Percentiles rank a stretch among this genome's conserved stretches.
These are phyloP conservation scores for Habropoda laboriosa DNA, from an alignment of 1,140 invertebrate species.

Conservation along the genomic window DNA sequence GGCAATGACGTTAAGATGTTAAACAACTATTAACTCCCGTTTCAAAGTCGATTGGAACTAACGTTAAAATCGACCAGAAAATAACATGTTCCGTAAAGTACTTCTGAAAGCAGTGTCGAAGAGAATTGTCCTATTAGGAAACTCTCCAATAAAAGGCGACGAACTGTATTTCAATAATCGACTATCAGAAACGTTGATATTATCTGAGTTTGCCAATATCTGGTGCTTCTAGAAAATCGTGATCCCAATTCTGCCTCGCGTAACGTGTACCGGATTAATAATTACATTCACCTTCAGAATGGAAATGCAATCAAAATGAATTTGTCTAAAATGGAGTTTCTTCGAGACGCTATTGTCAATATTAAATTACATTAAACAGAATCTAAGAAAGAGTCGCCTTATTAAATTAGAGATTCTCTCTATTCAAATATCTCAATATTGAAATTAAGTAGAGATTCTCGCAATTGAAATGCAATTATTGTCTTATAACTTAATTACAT, in stretches of 20 bases:
- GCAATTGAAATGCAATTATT: no score
- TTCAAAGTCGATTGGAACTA: not conserved
- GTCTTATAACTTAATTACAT: no score
- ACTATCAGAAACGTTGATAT: conserved; percentile 5
- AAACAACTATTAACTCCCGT: not conserved
- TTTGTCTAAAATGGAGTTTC: not conserved
- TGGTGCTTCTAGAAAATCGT: not conserved
- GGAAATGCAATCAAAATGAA: not conserved
- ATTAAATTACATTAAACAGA: no score
- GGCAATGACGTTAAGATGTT: conserved; percentile 5
- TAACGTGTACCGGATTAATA: not conserved
- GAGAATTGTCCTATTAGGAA: conserved; percentile 24
- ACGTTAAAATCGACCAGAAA: conserved; percentile 26
- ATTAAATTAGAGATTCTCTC: no score
- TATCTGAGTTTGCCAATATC: not conserved
- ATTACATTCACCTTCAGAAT: not conserved
- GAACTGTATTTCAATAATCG: conserved; percentile 30
- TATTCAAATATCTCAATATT: no score
- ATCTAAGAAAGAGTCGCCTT: no score
- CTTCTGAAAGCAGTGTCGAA: conserved; percentile 1
- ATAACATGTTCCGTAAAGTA: conserved; percentile 23
- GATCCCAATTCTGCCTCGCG: not conserved
- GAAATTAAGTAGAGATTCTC: no score
- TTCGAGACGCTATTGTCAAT: no score
- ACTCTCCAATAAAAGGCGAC: not conserved